phyloP scores from a whole-genome alignment of 2,888 invertebrate genomes.

The Tipula unca region DNA sequence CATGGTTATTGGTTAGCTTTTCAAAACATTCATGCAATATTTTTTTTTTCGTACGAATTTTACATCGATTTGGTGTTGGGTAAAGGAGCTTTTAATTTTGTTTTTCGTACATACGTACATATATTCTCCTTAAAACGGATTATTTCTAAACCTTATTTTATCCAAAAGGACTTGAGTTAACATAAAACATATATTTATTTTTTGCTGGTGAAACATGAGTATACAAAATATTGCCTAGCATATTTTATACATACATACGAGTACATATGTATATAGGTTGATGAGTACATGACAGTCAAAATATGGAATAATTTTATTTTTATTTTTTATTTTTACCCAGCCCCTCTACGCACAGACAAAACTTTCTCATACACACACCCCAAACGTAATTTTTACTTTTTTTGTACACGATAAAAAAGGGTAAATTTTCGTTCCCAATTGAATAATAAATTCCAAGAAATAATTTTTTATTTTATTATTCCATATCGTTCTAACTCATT shows the following conservation, averaged over 20 bases:
- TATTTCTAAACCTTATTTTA: background rate
- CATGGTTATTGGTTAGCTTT: background rate
- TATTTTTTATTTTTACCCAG: background rate
- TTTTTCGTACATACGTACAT: too few species aligned
- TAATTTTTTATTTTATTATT: background rate
- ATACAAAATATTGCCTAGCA: background rate
- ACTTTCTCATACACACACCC: background rate
- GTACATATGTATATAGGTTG: background rate
- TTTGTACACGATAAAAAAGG: background rate
- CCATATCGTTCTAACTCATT: background rate
- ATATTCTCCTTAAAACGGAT: background rate
- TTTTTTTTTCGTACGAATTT: background rate
- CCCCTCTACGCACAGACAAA: too few species aligned
- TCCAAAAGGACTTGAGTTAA: background rate
- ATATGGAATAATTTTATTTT: background rate
- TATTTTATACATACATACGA: too few species aligned
- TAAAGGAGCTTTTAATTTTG: background rate
- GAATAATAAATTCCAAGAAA: background rate
- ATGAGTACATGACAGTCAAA: background rate
- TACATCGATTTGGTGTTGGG: background rate
- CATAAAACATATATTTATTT: background rate
- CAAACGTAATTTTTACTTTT: background rate
- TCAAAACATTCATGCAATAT: background rate
- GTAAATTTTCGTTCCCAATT: background rate
- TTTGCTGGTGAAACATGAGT: background rate